Conservation (phyloP, 2,113 vertebrate genomes). For the Lasiurus cinereus region DNA sequence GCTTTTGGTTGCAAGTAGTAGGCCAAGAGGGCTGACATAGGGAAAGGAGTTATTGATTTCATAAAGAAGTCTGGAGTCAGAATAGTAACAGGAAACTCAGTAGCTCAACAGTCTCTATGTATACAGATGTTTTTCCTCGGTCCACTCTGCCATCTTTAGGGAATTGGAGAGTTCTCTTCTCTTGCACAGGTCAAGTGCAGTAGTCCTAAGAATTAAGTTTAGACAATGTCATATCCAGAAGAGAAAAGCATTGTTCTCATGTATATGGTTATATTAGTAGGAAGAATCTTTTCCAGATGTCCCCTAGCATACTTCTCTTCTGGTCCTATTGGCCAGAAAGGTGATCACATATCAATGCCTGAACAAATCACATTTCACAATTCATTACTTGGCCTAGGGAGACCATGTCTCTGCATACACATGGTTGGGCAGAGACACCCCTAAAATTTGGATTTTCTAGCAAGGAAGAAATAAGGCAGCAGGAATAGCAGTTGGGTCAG, state of each 20-base stretch:
- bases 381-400: background rate
- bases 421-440: background rate
- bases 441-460: background rate
- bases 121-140: background rate
- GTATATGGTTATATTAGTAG: background rate
- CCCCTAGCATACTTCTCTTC: background rate
- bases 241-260: background rate
- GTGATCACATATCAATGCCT: background rate
- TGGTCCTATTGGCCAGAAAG: background rate
- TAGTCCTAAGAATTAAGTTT: background rate
- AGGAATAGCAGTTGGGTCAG: background rate
- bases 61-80: background rate
- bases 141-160: background rate
- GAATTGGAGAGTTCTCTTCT: background rate
- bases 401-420: background rate
- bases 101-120: background rate
- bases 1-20: background rate
- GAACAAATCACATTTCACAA: background rate
- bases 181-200: background rate
- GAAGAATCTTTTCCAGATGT: background rate
- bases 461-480: background rate
- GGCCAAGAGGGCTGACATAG: background rate
- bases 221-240: background rate
- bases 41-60: background rate
- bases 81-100: background rate